Percentiles rank a stretch among this genome's conserved stretches.
These are phyloP conservation scores for Thereva unica DNA, from an alignment of 2,888 invertebrate genomes.

Conservation along the genomic window DNA sequence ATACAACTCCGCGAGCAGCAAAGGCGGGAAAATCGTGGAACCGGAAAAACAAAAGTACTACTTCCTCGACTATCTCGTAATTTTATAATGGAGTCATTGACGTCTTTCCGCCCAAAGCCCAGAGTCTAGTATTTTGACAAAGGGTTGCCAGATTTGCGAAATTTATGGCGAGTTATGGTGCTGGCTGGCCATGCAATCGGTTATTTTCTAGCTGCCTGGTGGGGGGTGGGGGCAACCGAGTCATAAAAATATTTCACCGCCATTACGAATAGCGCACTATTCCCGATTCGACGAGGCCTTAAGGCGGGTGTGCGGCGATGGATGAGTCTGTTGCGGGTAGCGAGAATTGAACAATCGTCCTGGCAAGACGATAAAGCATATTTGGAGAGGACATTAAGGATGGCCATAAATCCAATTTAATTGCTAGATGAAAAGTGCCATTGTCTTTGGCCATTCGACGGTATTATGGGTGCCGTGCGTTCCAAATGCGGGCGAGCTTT, in stretches of 20 bases:
- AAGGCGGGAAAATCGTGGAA: constrained; percentile 6
- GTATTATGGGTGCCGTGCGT: no score
- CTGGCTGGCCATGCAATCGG: background rate
- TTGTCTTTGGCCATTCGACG: constrained; percentile 5
- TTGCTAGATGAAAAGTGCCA: constrained; percentile 34
- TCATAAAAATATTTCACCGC: constrained; percentile 17
- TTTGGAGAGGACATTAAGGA: constrained; percentile 39
- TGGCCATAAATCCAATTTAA: constrained; percentile 35
- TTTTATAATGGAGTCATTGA: constrained; percentile 27
- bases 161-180: constrained; percentile 10
- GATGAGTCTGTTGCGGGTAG: background rate
- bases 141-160: constrained; percentile 11
- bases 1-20: background rate
- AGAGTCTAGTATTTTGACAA: constrained; percentile 20
- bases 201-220: no score
- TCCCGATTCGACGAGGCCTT: constrained; percentile 13
- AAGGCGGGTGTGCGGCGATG: constrained; percentile 16
- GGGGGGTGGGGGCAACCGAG: background rate
- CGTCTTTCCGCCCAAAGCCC: background rate
- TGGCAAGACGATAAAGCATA: constrained; percentile 36
- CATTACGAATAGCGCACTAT: constrained; percentile 7
- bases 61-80: constrained; percentile 1
- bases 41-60: constrained; percentile 20
- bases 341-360: constrained; percentile 10
- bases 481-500: no score